Evolutionary conservation across 2,113 vertebrate genomes (phyloP), one percentile per base, ranked within the genome.

Genomic region (Elachura formosa): DNA sequence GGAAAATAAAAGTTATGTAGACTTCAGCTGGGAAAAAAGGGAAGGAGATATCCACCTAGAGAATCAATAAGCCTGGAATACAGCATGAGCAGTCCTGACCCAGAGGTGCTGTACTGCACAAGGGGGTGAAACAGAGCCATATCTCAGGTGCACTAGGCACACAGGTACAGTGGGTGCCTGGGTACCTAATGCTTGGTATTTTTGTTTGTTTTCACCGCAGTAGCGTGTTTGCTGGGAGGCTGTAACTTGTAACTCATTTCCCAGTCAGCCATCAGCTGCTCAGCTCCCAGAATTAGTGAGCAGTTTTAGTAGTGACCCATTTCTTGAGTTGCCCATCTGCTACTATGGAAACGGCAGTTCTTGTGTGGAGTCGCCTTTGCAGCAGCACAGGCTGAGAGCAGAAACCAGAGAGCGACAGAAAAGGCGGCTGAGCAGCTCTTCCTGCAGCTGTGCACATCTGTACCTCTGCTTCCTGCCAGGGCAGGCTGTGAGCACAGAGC

Each of bases 241-340:
- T 94, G 28, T 43, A 84, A 88, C 83, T 92, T 58, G 43, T 61
- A 86, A 78, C 49, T 93, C 81, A 38, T 13, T 4, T 58, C 28
- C 41, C 41, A 58, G 63, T 84, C 81, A 89, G 84, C 81, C 63
- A 6, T 96, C 94, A 93, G 81, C 87, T 94, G 89, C 82, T 95
- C 81, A 73, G 94, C 82, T 81, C 77, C 68, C 43, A 79, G 85
- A 85, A 94, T 93, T 85, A 96, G 86, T 91, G 73, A 96, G 87
- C 82, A 94, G 69, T 93, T 93, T 92, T 90, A 93, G 86, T 74
- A 87, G 90, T 96, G 93, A 95, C 94, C 96, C 95, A 96, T 89
- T 96, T 97, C 93, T 96, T 88, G 87, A 73, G 93, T 87, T 92
- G 93, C 94, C 96, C 95, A 97, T 96, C 96, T 96, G 96, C 96